Percentiles rank a stretch among this genome's conserved stretches.
Evolutionary conservation across 1,140 invertebrate species (phyloP).

Genomic region (Drosophila bifasciata): DNA sequence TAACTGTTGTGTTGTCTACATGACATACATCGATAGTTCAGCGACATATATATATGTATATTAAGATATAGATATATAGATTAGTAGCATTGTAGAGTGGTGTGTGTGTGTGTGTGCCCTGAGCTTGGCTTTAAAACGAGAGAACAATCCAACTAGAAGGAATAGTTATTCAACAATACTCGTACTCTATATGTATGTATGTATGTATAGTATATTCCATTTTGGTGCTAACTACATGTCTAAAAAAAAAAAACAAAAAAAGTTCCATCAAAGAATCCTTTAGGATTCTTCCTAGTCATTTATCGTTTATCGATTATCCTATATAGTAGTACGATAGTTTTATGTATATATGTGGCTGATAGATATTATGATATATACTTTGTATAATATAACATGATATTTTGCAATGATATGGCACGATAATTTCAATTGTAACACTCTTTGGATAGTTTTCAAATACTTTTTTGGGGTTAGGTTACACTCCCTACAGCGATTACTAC

Average conservation of each 20-base stretch:
- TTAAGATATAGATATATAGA: too few species aligned
- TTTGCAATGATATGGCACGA: slow-evolving; percentile 81
- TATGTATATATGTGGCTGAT: slow-evolving; percentile 23
- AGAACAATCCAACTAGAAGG: slow-evolving; percentile 43
- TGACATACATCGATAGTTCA: not conserved
- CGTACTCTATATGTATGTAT: not conserved
- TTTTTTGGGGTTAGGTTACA: slow-evolving; percentile 1
- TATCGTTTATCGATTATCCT: slow-evolving; percentile 24
- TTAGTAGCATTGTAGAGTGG: slow-evolving; percentile 15
- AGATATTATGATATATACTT: slow-evolving; percentile 34
- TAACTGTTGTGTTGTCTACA: not conserved
- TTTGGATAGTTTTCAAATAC: not conserved
- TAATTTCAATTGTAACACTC: slow-evolving; percentile 50
- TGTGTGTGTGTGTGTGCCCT: slow-evolving; percentile 32
- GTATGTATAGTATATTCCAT: slow-evolving; percentile 13
- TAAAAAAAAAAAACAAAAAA: slow-evolving; percentile 36
- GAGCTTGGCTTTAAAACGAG: slow-evolving; percentile 44
- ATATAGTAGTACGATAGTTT: not conserved
- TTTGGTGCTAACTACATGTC: slow-evolving; percentile 47
- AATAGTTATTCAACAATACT: slow-evolving; percentile 35
- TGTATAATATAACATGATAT: slow-evolving; percentile 72
- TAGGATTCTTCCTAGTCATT: slow-evolving; percentile 25
- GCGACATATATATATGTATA: too few species aligned
- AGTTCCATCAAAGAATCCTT: slow-evolving; percentile 8
- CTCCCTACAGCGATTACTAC: not conserved